Evolutionary conservation across 2,797 vertebrate genomes (phyloP).

Genomic region (Microcaecilia unicolor): DNA sequence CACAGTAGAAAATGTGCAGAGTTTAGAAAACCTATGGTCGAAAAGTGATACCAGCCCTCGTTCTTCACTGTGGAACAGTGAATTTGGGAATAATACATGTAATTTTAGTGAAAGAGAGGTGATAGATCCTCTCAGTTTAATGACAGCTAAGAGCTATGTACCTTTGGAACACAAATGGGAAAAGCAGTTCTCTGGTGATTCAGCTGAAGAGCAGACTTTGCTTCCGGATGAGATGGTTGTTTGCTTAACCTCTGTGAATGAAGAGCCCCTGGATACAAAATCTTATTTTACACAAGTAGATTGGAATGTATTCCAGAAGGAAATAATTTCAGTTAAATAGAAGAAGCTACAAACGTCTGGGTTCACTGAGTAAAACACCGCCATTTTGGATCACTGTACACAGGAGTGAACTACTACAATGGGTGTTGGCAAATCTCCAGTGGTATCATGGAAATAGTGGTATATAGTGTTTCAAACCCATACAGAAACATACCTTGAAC

Average conservation of each 20-base stretch:
- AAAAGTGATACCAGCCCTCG: conserved; percentile 17
- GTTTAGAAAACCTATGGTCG: not conserved
- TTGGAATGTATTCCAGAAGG: no score
- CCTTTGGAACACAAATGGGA: not conserved
- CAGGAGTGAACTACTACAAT: no score
- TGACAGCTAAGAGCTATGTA: rapidly evolving
- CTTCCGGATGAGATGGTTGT: conserved; percentile 40
- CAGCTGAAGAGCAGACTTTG: conserved; percentile 33
- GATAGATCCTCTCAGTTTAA: not conserved
- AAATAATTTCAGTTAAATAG: no score
- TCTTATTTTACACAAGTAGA: conserved; percentile 66
- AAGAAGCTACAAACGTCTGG: no score
- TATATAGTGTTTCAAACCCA: no score
- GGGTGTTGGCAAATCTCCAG: no score
- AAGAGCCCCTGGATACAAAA: conserved; percentile 5
- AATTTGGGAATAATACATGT: not conserved
- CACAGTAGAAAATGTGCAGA: not conserved
- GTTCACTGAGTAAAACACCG: no score
- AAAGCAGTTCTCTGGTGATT: not conserved
- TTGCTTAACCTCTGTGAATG: conserved; percentile 28
- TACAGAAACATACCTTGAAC: no score
- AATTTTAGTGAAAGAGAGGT: conserved; percentile 23
- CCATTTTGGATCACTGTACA: no score
- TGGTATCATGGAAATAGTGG: no score
- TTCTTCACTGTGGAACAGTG: conserved; percentile 1